phyloP scores from a whole-genome alignment of 2,888 invertebrate species.

The Lordiphosa fenestrarum region DNA sequence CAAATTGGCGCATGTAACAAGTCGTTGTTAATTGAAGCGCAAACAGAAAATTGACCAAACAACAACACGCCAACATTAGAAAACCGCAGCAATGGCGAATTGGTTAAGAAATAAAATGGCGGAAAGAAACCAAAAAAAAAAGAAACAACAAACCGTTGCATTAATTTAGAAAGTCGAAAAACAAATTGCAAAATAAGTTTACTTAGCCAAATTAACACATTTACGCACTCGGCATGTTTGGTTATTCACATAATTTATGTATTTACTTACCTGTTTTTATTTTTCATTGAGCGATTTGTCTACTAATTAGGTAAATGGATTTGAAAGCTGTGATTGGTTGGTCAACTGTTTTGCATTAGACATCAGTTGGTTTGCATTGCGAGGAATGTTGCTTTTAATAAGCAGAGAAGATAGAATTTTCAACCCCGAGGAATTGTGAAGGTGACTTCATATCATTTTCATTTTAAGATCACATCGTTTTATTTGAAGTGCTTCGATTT shows the following conservation, averaged over 20 bases:
- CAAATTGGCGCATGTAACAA: slow-evolving; percentile 72
- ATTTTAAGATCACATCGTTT: too few species aligned
- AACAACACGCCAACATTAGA: slow-evolving; percentile 42
- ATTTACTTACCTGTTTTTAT: slow-evolving; percentile 33
- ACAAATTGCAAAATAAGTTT: slow-evolving; percentile 29
- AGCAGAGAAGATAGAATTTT: too few species aligned
- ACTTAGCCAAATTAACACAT: slow-evolving; percentile 62
- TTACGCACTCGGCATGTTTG: slow-evolving; percentile 37
- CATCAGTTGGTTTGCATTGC: too few species aligned
- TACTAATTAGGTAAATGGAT: slow-evolving; percentile 43
- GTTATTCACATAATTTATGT: slow-evolving; percentile 47
- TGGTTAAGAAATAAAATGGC: slow-evolving; percentile 57
- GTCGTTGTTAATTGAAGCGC: slow-evolving; percentile 71
- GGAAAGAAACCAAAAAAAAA: slow-evolving; percentile 10
- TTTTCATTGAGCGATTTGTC: slow-evolving; percentile 33
- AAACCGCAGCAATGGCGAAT: slow-evolving; percentile 46
- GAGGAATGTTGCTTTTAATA: too few species aligned
- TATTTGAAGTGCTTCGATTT: too few species aligned
- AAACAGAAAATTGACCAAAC: slow-evolving; percentile 59
- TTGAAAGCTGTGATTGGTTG: neutral
- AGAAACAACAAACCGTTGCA: slow-evolving; percentile 6
- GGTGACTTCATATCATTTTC: too few species aligned
- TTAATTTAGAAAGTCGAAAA: slow-evolving; percentile 59
- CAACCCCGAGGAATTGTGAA: too few species aligned
- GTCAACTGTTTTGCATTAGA: neutral